Evolutionary conservation across 2,113 vertebrate genomes (phyloP).

Genomic region (Rhabdomys dilectus): DNA sequence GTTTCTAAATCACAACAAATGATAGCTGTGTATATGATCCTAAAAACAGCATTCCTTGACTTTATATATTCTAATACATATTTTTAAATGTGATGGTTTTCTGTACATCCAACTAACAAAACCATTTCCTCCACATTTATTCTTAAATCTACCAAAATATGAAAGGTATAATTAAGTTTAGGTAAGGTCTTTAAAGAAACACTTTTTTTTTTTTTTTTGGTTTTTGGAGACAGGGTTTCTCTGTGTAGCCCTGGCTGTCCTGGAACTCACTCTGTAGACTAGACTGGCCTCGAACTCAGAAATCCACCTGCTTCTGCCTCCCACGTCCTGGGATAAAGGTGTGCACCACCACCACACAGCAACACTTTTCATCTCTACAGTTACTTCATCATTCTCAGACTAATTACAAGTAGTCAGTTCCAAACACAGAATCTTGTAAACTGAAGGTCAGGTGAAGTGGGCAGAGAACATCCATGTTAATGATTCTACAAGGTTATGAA

Average conservation of each 20-base stretch:
- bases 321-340: too few species aligned
- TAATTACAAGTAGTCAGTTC: neutral
- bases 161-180: neutral
- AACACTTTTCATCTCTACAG: neutral
- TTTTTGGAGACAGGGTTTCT: too few species aligned
- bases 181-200: neutral
- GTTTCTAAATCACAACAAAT: slow-evolving; percentile 10
- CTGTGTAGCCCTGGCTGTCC: too few species aligned
- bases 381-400: neutral
- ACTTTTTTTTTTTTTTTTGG: neutral
- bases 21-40: neutral
- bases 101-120: neutral
- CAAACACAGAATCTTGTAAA: neutral
- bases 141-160: neutral
- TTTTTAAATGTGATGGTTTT: neutral
- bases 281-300: too few species aligned
- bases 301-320: too few species aligned
- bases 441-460: neutral
- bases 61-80: neutral
- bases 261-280: too few species aligned
- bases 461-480: too few species aligned
- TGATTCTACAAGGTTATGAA: neutral
- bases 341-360: too few species aligned
- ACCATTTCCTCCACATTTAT: neutral
- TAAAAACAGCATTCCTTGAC: neutral